Evolutionary conservation across 2,888 invertebrate genomes (phyloP).

Genomic region (Reticulitermes lucifugus): DNA sequence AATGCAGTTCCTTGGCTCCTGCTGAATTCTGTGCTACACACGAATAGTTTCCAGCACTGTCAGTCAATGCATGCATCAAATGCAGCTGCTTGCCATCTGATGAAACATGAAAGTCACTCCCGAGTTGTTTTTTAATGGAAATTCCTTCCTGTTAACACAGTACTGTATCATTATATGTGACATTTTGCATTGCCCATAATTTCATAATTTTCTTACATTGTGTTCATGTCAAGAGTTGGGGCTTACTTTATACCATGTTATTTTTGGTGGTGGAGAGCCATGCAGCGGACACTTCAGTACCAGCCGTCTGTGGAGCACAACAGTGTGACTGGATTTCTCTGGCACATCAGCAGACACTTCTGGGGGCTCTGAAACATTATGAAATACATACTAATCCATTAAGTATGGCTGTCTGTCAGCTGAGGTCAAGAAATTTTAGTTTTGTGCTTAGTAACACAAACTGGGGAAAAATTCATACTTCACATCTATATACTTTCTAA

Average conservation of each 20-base stretch:
- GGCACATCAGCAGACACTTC: conserved; percentile 35
- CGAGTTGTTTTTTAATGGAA: conserved; percentile 26
- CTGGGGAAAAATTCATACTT: too few relatives aligned
- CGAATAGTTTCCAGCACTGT: conserved; percentile 70
- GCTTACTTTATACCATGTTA: conserved; percentile 71
- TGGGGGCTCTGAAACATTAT: conserved; percentile 60
- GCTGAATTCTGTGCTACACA: conserved; percentile 70
- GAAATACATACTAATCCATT: background rate
- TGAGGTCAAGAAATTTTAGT: too few relatives aligned
- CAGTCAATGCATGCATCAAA: conserved; percentile 63
- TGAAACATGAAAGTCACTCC: conserved; percentile 57
- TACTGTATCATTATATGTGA: background rate
- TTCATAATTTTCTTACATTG: too few relatives aligned
- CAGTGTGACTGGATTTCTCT: conserved; percentile 56
- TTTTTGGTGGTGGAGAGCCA: conserved; percentile 70
- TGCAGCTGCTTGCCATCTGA: conserved; percentile 63
- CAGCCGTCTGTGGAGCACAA: conserved; percentile 63
- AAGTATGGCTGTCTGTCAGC: too few relatives aligned
- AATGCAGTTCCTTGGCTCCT: conserved; percentile 60
- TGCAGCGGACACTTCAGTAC: conserved; percentile 68
- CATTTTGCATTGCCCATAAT: too few relatives aligned
- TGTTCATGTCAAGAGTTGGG: background rate
- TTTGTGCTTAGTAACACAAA: too few relatives aligned
- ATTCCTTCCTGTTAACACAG: conserved; percentile 41
- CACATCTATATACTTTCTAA: too few relatives aligned